Base-by-base conservation (phyloP, 2,888 invertebrate genomes). In the Blastobasis adustella region DNA sequence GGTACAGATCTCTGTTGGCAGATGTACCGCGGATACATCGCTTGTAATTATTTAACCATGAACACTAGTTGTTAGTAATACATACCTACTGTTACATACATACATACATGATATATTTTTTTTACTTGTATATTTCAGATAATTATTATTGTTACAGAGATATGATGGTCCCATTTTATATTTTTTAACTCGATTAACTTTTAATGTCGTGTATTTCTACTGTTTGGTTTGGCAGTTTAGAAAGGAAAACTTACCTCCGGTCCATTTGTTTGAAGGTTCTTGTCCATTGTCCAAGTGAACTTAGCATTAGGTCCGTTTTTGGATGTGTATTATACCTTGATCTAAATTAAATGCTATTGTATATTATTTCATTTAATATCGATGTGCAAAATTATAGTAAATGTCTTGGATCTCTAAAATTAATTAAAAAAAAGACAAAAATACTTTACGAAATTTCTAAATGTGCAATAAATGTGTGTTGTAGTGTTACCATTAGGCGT, bases 381-480 rank as follows among this genome's bases (percentile, higher is more conserved):
- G 86, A 82, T 88, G 88, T 88, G 88, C 86, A 86, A 88, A 87
- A 85, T 86, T 87, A 86, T 88, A 87, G 82, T 87, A 83, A 85
- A 86, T 85, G 87, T 88, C 86, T 89, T 86, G 86, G 86, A 87
- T 86, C 84, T 87, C 83, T 85, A 86, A 87, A 85, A 81, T 82
- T 79, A 82, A 76, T 40, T 40, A 76, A 84, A 85, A 82, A 87
- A 88, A 86, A 84, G 80, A 84, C 81, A 87, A 87, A 86, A 86
- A 87, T 77, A 88, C 81, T 86, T 88, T 86, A 86, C 75, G 77
- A 85, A 89, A 84, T 85, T 88, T 89, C 89, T 89, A 86, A 88
- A 88, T 89, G 89, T 89, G 89, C 89, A 89, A 89, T 89, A 89
- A 88, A 83, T 88, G 89, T 89, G 88, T 89, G 89, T 89, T 82